Conservation (phyloP, 2,797 vertebrate genomes). For the Lerista edwardsae region DNA sequence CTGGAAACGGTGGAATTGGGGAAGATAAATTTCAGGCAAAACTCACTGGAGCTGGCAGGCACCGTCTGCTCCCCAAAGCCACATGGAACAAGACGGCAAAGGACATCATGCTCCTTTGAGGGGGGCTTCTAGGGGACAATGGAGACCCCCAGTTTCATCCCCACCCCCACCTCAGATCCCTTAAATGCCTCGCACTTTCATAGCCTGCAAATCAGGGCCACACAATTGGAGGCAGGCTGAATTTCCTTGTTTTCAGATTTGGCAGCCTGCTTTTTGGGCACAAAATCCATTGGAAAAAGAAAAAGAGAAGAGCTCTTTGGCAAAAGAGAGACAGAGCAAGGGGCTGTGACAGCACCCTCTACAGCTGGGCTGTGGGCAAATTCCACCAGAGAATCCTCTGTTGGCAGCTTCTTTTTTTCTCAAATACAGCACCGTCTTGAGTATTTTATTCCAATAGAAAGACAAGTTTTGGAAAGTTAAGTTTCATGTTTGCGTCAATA, state of each 20-base stretch:
- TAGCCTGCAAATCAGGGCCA: too few species aligned
- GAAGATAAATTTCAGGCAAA: too few species aligned
- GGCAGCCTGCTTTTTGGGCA: background rate
- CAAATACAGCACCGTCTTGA: too few species aligned
- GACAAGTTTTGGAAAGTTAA: background rate
- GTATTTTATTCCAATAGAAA: background rate
- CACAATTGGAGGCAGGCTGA: background rate
- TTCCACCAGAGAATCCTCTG: background rate
- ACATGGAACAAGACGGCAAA: too few species aligned
- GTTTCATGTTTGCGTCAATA: background rate
- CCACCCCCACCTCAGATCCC: too few species aligned
- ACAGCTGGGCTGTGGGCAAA: background rate
- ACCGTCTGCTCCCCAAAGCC: too few species aligned
- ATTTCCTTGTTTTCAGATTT: background rate
- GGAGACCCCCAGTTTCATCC: too few species aligned
- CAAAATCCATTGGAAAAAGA: background rate
- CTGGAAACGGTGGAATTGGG: too few species aligned
- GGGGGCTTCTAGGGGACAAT: too few species aligned
- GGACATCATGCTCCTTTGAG: too few species aligned
- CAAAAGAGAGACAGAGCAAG: background rate
- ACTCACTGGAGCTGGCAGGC: too few species aligned
- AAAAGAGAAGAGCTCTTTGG: constrained; percentile 7
- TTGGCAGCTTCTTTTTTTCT: background rate
- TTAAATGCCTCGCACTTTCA: too few species aligned
- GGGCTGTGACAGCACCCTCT: background rate